Evolutionary conservation across 2,113 vertebrate genomes (phyloP), one percentile per base, ranked within the genome.

Genomic region (Sisor rabdophorus): DNA sequence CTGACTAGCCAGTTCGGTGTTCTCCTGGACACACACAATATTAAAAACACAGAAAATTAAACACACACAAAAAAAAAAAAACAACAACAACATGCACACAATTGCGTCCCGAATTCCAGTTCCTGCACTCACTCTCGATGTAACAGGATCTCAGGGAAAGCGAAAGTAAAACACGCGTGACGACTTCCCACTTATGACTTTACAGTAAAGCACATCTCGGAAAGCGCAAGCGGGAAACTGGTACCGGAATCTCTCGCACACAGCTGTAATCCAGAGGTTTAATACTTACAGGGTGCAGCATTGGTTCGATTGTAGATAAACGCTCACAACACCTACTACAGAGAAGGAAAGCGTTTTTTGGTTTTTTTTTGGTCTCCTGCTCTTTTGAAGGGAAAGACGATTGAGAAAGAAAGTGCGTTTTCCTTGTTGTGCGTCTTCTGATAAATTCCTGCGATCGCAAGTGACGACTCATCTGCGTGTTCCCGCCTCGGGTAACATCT

Each of bases 1-100:
- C 83, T 99, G 95, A 19, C 93, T 94, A 50, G 92, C 88, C 56
- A 99, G 88, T 85, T 95, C 95, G 63, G 90, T 73, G 44, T 96
- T 96, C 82, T 98, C 96, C 0, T 88, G 92, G 0, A 26, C 22
- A 15, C 11, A 26, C 22, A 58, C 2, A 24, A 11, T 24, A 56
- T 2, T 4, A 12, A 56, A 22, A 56, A 17, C 26, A 60, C 2
- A 58, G 1, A 58, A 5, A 26, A 11, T 24, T 7, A 60, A 60
- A 6, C 20, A 24, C 11, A 24, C 55, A 24, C 12, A 26, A 44
- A 44, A 7, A 1, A 6, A 44, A 44, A 44, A 26, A 22, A 26
- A 6, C n/a, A 24, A 11, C 2, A 58, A 2, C 22, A 2, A 56
- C 1, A 13, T 2, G 24, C 24, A 59, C 56, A 59, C 56, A 60